Base-by-base conservation (phyloP, 2,113 vertebrate species). In the Rhinichthys klamathensis region DNA sequence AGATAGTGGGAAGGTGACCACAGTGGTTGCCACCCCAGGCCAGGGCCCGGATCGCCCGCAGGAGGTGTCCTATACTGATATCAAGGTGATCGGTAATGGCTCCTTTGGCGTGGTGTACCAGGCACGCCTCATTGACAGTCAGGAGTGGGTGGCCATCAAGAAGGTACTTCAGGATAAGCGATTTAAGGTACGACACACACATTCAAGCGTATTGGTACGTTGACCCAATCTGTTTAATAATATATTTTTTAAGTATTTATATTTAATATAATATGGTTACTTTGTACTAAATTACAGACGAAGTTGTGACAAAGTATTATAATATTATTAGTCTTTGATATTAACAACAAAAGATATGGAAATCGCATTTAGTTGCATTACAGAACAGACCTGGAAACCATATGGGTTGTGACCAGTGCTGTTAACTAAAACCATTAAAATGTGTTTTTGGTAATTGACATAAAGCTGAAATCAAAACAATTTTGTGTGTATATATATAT, bases 91-190 rank as follows among this genome's bases (percentile, higher is more conserved):
- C 85, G 97, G 97, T 80, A 98, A 97, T 92, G 97, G 97, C 84
- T 98, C 97, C 4, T 98, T 98, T 65, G 96, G 97, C 30, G 97
- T 98, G 6, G 97, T 98, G 75, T 98, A 97, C 91, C 97, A 98
- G 91, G 97, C 96, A 35, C 95, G 96, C 58, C 94, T 98, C 90
- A 95, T 96, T n/a, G 96, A 96, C 90, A 96, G 95, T 21, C 96
- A 96, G 86, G 97, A 98, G 90, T 94, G 97, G 94, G 96, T 98
- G 88, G 97, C 97, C 49, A 98, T 98, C 91, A 98, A 98, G 93
- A 98, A 98, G 89, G 97, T 98, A 89, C 95, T 98, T 78, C 97
- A 98, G 92, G 97, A 98, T 91, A 98, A 97, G 91, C 95, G 97
- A 86, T 98, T 98, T 92, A 98, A 98, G 96, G 97, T 96, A 92